Base-by-base conservation (phyloP, 2,797 vertebrate genomes). In the Acrossocheilus wenchowensis region DNA sequence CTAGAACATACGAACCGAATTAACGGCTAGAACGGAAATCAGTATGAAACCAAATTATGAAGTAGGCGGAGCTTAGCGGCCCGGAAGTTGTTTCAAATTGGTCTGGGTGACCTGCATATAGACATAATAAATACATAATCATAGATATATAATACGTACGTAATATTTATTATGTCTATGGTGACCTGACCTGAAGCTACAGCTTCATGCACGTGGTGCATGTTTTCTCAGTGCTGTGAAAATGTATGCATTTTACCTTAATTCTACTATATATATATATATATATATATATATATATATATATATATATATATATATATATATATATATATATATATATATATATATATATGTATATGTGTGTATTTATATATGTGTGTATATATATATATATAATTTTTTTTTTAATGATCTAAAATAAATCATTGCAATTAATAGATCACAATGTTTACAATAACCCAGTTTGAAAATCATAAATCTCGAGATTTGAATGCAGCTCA, bases 31-130 rank as follows among this genome's bases (percentile, higher is more conserved):
- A 83, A 30, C 5, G 3, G 14, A 73, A 62, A 34, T 3, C 0
- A 12, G 5, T 3, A 0, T 43, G 10, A 23, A 2, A 0, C 0
- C 21, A 15, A 0, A 0, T 48, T 21, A n/a, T 48, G 3, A 34
- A 21, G 9, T 19, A 21, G 79, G 79, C 30, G 79, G 79, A 2
- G 43, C 43, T 45, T 30, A 30, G 4, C 0, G 12, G 3, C 6
- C 7, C 19, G 5, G 26, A 62, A 62, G 60, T 62, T 62, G 10
- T 62, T 26, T 62, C 23, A n/a, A n/a, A 60, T 11, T 23, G 57
- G 8, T 60, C 52, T 11, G 17, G 2, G 17, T 54, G 52, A 54
- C 15, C 57, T 10, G 60, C 12, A 15, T 10, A 39, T 10, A 39
- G 36, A 39, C 36, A 39, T 6, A 39, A 6, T 36, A 36, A 36